phyloP scores from a whole-genome alignment of 2,888 invertebrate genomes.

The Salpingus planirostris region DNA sequence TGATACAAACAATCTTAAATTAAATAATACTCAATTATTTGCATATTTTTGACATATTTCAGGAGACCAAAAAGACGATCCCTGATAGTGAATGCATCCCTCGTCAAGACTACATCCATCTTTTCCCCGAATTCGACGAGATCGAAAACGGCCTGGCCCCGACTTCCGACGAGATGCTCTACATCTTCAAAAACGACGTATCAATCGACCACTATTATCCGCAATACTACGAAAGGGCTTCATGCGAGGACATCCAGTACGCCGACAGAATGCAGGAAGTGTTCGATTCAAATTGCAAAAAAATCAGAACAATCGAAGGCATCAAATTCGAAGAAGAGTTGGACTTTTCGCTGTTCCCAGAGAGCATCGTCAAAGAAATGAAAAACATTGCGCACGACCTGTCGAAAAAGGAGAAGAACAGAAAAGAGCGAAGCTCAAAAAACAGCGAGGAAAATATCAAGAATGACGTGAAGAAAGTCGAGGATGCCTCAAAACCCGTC shows the following conservation, averaged over 20 bases:
- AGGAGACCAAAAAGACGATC: neutral
- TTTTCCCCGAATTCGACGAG: constrained; percentile 47
- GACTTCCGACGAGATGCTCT: constrained; percentile 22
- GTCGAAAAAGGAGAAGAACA: neutral
- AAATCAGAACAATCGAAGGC: neutral
- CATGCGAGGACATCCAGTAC: constrained; percentile 1
- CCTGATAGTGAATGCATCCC: constrained; percentile 13
- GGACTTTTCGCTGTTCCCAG: neutral
- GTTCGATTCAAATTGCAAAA: neutral
- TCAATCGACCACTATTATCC: constrained; percentile 15
- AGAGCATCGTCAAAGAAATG: neutral
- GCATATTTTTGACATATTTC: too few species aligned
- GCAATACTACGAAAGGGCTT: constrained; percentile 15
- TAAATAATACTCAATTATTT: too few species aligned
- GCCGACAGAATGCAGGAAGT: neutral
- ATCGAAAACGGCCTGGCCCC: constrained; percentile 42
- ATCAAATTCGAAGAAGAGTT: neutral
- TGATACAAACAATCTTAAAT: too few species aligned
- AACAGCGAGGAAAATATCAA: too few species aligned
- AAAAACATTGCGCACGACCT: neutral
- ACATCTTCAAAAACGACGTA: constrained; percentile 11
- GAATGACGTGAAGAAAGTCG: too few species aligned
- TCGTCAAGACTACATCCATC: constrained; percentile 38
- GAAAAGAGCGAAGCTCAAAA: too few species aligned
- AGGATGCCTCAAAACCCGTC: too few species aligned